Base-by-base conservation (phyloP, 2,888 invertebrate species). In the Lasioglossum malachurum region DNA sequence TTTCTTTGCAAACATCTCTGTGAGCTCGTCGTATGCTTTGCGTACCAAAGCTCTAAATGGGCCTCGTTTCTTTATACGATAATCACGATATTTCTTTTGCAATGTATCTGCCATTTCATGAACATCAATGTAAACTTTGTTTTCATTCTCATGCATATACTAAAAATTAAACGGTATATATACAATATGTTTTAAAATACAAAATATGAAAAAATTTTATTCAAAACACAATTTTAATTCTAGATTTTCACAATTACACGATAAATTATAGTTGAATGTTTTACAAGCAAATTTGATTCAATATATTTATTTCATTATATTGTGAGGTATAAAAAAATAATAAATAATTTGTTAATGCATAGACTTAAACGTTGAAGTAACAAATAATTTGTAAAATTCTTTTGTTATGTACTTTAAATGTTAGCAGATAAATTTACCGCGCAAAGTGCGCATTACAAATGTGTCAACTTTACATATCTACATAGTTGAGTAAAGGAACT, bases 41-140 rank as follows among this genome's bases (percentile, higher is more conserved):
- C 94, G 94, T 0, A 98, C 98, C 94, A 97, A 96, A 82, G 96
- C 96, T 93, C 97, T 96, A 95, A 99, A 98, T n/a, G 97, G 97
- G 82, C 96, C 97, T 86, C 97, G 96, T 95, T 98, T 98, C 93
- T 98, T 97, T 93, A 97, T 97, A 83, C 96, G 96, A 96, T 98
- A 99, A 93, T 98, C 98, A 80, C 97, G 96, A 93, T 97, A 97
- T 91, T 97, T 97, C 92, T 96, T 96, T 96, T 98, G 97, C 78
- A 98, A 96, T 91, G 97, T 96, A 94, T 97, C 97, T 91, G 98
- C 97, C 98, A 98, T 98, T 93, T 97, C 97, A 94, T 97, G 97
- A 83, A 98, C 97, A 96, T 98, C 98, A 89, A 98, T 97, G 94
- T 97, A 98, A 12, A 97, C 97, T 95, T 97, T 97, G 92, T 98